Evolutionary conservation across 1,140 invertebrate genomes (phyloP).

Genomic region (Orussus abietinus): DNA sequence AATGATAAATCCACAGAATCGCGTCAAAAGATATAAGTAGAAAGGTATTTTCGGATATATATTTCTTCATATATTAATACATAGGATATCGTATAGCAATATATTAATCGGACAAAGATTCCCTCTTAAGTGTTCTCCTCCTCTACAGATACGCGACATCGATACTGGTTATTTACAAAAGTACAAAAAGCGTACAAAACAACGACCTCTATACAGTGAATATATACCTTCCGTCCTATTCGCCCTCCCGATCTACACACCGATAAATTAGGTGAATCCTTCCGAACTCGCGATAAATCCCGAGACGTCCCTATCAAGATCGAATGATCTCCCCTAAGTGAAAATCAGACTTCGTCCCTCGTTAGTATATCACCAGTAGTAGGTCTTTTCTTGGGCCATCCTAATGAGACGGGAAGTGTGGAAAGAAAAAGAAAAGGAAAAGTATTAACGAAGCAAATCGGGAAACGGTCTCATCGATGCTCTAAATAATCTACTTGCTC

Average conservation of each 20-base stretch:
- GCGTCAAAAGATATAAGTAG: conserved; percentile 9
- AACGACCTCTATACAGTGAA: conserved; percentile 32
- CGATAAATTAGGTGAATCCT: conserved; percentile 16
- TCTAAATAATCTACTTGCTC: too few species aligned
- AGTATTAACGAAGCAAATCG: too few species aligned
- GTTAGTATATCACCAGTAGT: too few species aligned
- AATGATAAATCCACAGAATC: not conserved
- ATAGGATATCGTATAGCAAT: conserved; percentile 40
- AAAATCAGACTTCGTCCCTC: too few species aligned
- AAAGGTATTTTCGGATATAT: conserved; percentile 32
- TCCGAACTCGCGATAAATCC: too few species aligned
- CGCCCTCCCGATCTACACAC: conserved; percentile 18
- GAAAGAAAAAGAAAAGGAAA: too few species aligned
- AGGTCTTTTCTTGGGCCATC: too few species aligned
- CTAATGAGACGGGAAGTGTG: too few species aligned
- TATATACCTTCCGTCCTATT: conserved; percentile 14
- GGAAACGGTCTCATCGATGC: too few species aligned
- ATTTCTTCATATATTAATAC: conserved; percentile 42
- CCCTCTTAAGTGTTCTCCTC: conserved; percentile 11
- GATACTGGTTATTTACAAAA: conserved; percentile 49
- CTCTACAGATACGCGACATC: conserved; percentile 21
- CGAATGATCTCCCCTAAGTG: too few species aligned
- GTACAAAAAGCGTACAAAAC: conserved; percentile 52
- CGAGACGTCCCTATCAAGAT: too few species aligned
- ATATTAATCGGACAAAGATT: conserved; percentile 43